Evolutionary conservation across 2,113 vertebrate genomes (phyloP).

Genomic region (Henicopernis longicauda): DNA sequence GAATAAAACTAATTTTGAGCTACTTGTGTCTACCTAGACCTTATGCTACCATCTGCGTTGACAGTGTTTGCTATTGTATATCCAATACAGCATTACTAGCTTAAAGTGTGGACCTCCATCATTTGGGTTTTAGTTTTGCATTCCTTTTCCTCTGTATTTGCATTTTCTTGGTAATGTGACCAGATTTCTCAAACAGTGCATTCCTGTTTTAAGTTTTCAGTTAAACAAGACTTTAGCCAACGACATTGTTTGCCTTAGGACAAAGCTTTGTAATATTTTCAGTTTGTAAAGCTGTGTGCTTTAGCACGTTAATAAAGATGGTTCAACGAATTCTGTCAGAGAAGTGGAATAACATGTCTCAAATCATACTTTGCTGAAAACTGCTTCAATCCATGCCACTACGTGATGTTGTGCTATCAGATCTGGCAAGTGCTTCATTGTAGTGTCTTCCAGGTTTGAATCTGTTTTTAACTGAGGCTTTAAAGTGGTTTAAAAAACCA

Average conservation of each 20-base stretch:
- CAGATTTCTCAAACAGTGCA: neutral
- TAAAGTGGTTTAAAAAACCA: neutral
- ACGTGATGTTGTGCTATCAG: neutral
- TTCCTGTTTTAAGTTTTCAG: neutral
- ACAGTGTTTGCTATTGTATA: neutral
- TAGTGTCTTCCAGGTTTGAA: neutral
- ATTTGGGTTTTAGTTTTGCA: neutral
- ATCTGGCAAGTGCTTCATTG: neutral
- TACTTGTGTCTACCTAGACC: neutral
- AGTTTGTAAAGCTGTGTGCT: neutral
- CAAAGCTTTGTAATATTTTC: neutral
- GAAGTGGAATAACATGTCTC: neutral
- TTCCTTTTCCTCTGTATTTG: neutral
- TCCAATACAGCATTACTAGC: neutral
- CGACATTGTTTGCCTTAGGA: neutral
- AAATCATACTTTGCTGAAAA: neutral
- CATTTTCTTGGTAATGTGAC: neutral
- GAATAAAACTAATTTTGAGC: neutral
- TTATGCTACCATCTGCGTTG: neutral
- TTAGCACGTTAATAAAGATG: neutral
- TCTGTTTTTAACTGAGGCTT: neutral
- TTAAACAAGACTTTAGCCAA: neutral
- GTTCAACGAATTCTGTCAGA: neutral
- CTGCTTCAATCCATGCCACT: neutral
- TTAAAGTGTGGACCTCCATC: neutral